A percentile compares a stretch with the other conserved stretches of the same genome.
phyloP scores from a whole-genome alignment of 2,888 invertebrate genomes.

The Andrena camellia region DNA sequence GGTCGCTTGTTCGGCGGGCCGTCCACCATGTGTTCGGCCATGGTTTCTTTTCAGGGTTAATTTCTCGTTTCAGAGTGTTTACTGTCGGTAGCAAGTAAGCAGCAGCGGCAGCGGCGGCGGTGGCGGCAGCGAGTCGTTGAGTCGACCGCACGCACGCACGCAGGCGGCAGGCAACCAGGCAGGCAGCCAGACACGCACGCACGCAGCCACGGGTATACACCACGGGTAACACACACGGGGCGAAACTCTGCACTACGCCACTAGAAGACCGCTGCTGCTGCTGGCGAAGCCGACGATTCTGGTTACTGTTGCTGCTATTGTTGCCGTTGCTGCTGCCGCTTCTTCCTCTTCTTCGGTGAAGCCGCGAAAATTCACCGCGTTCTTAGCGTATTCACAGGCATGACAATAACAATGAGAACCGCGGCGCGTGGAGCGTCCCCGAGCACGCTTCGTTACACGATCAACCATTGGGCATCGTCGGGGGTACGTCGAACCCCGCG shows the following conservation, averaged over 20 bases:
- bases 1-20: slow-evolving; percentile 98
- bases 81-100: slow-evolving; percentile 58
- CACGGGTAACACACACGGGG: slow-evolving; percentile 52
- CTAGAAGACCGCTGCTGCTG: slow-evolving; percentile 67
- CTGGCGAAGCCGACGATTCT: slow-evolving; percentile 17
- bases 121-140: slow-evolving; percentile 48
- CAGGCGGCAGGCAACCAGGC: slow-evolving; percentile 54
- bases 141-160: slow-evolving; percentile 57
- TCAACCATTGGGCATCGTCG: slow-evolving; percentile 94
- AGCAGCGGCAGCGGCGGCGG: slow-evolving; percentile 40
- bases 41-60: slow-evolving; percentile 84
- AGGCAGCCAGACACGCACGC: slow-evolving; percentile 55
- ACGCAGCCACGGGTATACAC: slow-evolving; percentile 50
- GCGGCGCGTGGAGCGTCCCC: slow-evolving; percentile 87
- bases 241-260: slow-evolving; percentile 62
- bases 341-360: slow-evolving; percentile 44
- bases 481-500: slow-evolving; percentile 74
- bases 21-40: slow-evolving; percentile 98
- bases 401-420: slow-evolving; percentile 79
- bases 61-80: slow-evolving; percentile 60
- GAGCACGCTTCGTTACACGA: slow-evolving; percentile 89
- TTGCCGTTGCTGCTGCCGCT: slow-evolving; percentile 32
- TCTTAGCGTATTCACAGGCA: slow-evolving; percentile 63
- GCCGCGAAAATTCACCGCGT: slow-evolving; percentile 72
- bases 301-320: slow-evolving; percentile 36